Evolutionary conservation across 2,888 invertebrate genomes (phyloP).

Genomic region (Lepidonotus clava): DNA sequence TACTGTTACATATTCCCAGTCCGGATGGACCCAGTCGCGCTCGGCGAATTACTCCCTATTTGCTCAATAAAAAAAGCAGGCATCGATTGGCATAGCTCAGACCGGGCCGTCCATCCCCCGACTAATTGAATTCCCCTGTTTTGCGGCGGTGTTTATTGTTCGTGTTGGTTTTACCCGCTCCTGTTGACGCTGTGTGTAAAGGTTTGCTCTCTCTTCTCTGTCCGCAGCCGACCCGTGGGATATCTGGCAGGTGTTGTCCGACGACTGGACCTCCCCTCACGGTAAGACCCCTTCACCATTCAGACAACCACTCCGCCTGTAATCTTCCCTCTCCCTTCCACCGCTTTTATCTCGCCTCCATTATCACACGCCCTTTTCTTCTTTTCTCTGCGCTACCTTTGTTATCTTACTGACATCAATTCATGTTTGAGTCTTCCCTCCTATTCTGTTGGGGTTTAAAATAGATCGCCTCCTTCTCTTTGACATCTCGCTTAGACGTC

Average conservation of each 20-base stretch:
- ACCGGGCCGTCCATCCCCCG: background rate
- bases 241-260: constrained; percentile 54
- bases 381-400: background rate
- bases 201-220: background rate
- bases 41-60: background rate
- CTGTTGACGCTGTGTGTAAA: constrained; percentile 9
- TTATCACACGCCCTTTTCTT: background rate
- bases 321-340: background rate
- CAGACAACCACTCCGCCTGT: background rate
- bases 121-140: constrained; percentile 28
- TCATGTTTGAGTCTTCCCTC: too few relatives aligned
- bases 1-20: too few relatives aligned
- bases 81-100: background rate
- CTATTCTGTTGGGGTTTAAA: too few relatives aligned
- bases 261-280: constrained; percentile 57
- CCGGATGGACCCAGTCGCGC: too few relatives aligned
- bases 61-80: background rate
- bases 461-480: too few relatives aligned
- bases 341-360: background rate
- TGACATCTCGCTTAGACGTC: too few relatives aligned
- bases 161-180: background rate
- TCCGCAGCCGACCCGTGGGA: constrained; percentile 36
- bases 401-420: too few relatives aligned
- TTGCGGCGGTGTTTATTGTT: background rate
- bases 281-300: constrained; percentile 43